Evolutionary conservation across 1,140 invertebrate species (phyloP).

Genomic region (Choristoneura fumiferana): DNA sequence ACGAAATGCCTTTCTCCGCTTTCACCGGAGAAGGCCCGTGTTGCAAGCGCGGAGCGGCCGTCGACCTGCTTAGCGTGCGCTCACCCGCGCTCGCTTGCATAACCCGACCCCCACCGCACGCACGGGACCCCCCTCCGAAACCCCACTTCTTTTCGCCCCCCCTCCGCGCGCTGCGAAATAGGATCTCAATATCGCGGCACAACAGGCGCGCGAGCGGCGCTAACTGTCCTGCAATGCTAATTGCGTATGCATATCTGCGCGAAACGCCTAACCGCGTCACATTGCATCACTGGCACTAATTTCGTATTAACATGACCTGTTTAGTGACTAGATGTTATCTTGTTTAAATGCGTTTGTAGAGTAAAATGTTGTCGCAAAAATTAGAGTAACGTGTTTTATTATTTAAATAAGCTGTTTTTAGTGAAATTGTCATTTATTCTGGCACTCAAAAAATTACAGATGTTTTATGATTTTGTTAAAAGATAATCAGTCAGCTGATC

Average conservation of each 20-base stretch:
- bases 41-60: conserved; percentile 56
- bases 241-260: conserved; percentile 47
- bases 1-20: conserved; percentile 77
- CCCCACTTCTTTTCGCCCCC: conserved; percentile 33
- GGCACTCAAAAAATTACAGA: no score
- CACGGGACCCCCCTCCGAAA: conserved; percentile 39
- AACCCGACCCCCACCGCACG: conserved; percentile 48
- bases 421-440: no score
- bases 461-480: no score
- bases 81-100: conserved; percentile 78
- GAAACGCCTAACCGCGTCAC: conserved; percentile 21
- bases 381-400: no score
- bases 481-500: no score
- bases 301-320: conserved; percentile 14
- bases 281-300: conserved; percentile 12
- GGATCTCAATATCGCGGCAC: conserved; percentile 40
- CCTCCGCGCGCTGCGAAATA: conserved; percentile 48
- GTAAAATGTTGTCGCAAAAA: no score
- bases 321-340: not conserved
- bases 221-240: conserved; percentile 49
- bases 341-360: no score
- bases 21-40: conserved; percentile 59
- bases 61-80: conserved; percentile 73
- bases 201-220: conserved; percentile 45
- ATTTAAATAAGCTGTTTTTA: no score